A percentile compares a stretch with the other conserved stretches of the same genome.
These are phyloP conservation scores for Hydraecia micacea DNA, from an alignment of 2,888 invertebrate species.

Conservation along the genomic window DNA sequence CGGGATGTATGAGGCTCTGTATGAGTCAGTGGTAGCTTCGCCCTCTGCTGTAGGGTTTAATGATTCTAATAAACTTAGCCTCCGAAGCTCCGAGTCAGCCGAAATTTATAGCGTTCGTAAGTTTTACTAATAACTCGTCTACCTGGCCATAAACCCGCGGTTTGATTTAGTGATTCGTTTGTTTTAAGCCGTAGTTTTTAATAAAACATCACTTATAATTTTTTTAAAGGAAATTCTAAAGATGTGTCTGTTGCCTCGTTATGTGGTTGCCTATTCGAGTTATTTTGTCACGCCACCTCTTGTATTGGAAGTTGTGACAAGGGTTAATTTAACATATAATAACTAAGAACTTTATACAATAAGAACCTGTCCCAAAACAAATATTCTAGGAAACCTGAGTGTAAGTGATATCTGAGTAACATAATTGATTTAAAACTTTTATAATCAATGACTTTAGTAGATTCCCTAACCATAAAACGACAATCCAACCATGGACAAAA, in stretches of 20 bases:
- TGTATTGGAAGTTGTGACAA: slow-evolving; percentile 49
- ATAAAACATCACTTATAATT: slow-evolving; percentile 27
- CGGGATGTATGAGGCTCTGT: slow-evolving; percentile 31
- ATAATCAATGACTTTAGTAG: not conserved
- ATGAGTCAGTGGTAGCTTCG: slow-evolving; percentile 53
- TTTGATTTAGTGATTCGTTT: slow-evolving; percentile 66
- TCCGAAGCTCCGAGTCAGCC: slow-evolving; percentile 69
- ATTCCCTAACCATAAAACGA: not conserved
- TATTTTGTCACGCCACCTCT: slow-evolving; percentile 55
- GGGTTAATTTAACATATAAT: slow-evolving; percentile 46
- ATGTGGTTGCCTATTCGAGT: slow-evolving; percentile 34
- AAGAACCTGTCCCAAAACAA: slow-evolving; percentile 1
- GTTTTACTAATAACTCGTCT: slow-evolving; percentile 67
- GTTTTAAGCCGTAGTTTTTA: slow-evolving; percentile 60
- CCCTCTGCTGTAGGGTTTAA: slow-evolving; percentile 65
- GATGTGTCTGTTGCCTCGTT: slow-evolving; percentile 52
- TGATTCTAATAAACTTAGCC: slow-evolving; percentile 74
- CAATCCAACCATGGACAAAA: not conserved
- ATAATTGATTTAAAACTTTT: not conserved
- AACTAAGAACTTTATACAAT: slow-evolving; percentile 8
- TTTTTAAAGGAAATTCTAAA: slow-evolving; percentile 43
- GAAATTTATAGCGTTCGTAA: slow-evolving; percentile 75
- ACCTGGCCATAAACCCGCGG: slow-evolving; percentile 65
- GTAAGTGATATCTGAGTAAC: slow-evolving; percentile 11
- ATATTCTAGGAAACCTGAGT: slow-evolving; percentile 2